Evolutionary conservation across 2,888 invertebrate genomes (phyloP).

Genomic region (Helleia helle): DNA sequence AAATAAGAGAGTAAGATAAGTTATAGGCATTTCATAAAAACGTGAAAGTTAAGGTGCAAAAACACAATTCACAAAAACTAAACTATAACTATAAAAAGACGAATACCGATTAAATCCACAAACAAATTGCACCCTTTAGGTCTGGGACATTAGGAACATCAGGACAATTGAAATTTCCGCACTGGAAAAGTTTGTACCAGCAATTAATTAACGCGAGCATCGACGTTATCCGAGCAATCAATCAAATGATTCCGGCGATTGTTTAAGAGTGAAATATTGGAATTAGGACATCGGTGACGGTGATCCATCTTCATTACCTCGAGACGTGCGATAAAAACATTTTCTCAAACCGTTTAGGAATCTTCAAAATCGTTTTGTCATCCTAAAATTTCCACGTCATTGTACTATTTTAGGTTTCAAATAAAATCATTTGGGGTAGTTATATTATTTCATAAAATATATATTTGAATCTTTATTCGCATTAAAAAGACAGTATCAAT

Average conservation of each 20-base stretch:
- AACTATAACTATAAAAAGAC: too few relatives aligned
- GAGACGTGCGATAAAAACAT: slow-evolving; percentile 6
- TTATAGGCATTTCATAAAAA: too few relatives aligned
- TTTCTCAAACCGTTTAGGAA: slow-evolving; percentile 1
- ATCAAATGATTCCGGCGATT: slow-evolving; percentile 38
- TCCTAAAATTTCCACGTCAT: not conserved
- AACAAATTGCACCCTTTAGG: not conserved
- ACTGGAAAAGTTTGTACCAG: slow-evolving; percentile 24
- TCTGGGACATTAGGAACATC: slow-evolving; percentile 8
- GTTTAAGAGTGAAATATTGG: slow-evolving; percentile 27
- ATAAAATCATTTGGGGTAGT: too few relatives aligned
- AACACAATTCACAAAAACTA: too few relatives aligned
- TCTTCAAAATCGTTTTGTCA: slow-evolving; percentile 2
- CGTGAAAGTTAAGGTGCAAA: too few relatives aligned
- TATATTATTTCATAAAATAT: too few relatives aligned
- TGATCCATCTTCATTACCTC: slow-evolving; percentile 18
- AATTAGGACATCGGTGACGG: slow-evolving; percentile 15
- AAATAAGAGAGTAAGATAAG: too few relatives aligned
- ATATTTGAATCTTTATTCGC: too few relatives aligned
- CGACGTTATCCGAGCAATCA: slow-evolving; percentile 30
- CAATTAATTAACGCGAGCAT: slow-evolving; percentile 34
- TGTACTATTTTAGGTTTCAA: too few relatives aligned
- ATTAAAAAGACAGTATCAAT: too few relatives aligned
- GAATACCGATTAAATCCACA: not conserved
- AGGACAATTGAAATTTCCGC: slow-evolving; percentile 14